phyloP scores from a whole-genome alignment of 2,797 vertebrate species.

The Nannoperca obscura region DNA sequence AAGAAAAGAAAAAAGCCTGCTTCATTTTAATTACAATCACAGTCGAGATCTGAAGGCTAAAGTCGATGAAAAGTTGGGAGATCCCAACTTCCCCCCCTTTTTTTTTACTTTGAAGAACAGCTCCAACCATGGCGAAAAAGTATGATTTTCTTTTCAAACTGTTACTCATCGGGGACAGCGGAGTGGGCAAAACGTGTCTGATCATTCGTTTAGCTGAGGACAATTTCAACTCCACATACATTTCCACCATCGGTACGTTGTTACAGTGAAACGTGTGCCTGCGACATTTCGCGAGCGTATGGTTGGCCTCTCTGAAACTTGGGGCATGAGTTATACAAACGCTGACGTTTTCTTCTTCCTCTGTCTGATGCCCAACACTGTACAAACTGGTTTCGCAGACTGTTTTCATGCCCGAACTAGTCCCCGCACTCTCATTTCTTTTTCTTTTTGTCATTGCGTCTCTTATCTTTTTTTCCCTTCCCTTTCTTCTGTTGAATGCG shows the following conservation, averaged over 20 bases:
- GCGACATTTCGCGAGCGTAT: constrained; percentile 15
- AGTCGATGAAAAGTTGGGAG: constrained; percentile 31
- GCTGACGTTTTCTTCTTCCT: constrained; percentile 44
- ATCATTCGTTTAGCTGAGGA: constrained; percentile 96
- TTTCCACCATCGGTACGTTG: constrained; percentile 94
- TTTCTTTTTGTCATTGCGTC: constrained; percentile 3
- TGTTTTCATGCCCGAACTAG: constrained; percentile 79
- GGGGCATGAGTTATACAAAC: not conserved
- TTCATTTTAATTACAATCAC: not conserved
- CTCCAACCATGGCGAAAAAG: constrained; percentile 91
- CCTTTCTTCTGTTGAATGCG: constrained; percentile 3
- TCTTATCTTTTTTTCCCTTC: not conserved
- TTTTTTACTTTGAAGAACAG: constrained; percentile 27
- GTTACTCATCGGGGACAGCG: constrained; percentile 96
- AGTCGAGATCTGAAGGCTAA: not conserved
- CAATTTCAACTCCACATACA: constrained; percentile 96
- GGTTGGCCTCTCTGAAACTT: constrained; percentile 23
- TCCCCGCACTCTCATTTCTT: constrained; percentile 22
- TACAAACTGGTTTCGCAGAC: constrained; percentile 57
- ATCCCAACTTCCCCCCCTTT: not conserved
- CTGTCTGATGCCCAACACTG: constrained; percentile 8
- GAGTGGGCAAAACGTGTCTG: constrained; percentile 96
- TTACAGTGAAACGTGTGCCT: not conserved
- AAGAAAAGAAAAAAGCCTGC: not conserved
- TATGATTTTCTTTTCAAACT: constrained; percentile 97